Evolutionary conservation across 2,797 vertebrate genomes (phyloP).

Genomic region (Phoxinus dragarum): DNA sequence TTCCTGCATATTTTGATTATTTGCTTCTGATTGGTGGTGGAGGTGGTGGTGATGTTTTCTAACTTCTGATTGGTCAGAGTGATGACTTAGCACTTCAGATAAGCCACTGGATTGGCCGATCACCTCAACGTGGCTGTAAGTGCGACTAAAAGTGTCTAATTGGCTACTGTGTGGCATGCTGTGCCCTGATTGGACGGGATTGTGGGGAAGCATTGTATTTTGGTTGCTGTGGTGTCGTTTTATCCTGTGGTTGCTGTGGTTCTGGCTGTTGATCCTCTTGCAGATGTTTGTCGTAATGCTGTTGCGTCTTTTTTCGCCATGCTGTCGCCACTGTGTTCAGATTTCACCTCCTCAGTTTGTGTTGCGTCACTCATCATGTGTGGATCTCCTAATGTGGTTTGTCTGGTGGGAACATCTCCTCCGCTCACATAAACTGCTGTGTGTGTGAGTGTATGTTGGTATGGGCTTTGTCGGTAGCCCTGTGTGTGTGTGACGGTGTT

Average conservation of each 20-base stretch:
- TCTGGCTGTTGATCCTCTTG: slow-evolving; percentile 60
- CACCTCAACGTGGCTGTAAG: slow-evolving; percentile 54
- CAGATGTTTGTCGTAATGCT: slow-evolving; percentile 53
- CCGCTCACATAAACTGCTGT: slow-evolving; percentile 59
- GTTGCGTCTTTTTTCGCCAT: slow-evolving; percentile 43
- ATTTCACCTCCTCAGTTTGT: slow-evolving; percentile 41
- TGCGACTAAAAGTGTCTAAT: slow-evolving; percentile 39
- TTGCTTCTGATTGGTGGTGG: slow-evolving; percentile 66
- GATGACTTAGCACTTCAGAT: slow-evolving; percentile 38
- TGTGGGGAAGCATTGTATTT: slow-evolving; percentile 25
- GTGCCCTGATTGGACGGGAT: slow-evolving; percentile 42
- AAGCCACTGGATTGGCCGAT: slow-evolving; percentile 60
- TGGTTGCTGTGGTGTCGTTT: slow-evolving; percentile 53
- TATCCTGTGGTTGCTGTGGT: slow-evolving; percentile 42
- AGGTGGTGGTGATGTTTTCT: slow-evolving; percentile 44
- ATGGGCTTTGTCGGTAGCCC: slow-evolving; percentile 52
- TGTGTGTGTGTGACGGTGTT: slow-evolving; percentile 69
- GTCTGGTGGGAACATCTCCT: slow-evolving; percentile 58
- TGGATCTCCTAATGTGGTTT: slow-evolving; percentile 36
- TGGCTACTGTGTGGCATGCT: slow-evolving; percentile 51
- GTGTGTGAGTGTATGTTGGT: slow-evolving; percentile 55
- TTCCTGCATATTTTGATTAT: slow-evolving; percentile 57
- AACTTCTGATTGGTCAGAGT: slow-evolving; percentile 53
- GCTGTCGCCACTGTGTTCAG: slow-evolving; percentile 30
- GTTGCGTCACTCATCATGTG: slow-evolving; percentile 61